A percentile compares a stretch with the other conserved stretches of the same genome.
These are phyloP conservation scores for Bembecia ichneumoniformis DNA, from an alignment of 2,888 invertebrate species.

Conservation along the genomic window DNA sequence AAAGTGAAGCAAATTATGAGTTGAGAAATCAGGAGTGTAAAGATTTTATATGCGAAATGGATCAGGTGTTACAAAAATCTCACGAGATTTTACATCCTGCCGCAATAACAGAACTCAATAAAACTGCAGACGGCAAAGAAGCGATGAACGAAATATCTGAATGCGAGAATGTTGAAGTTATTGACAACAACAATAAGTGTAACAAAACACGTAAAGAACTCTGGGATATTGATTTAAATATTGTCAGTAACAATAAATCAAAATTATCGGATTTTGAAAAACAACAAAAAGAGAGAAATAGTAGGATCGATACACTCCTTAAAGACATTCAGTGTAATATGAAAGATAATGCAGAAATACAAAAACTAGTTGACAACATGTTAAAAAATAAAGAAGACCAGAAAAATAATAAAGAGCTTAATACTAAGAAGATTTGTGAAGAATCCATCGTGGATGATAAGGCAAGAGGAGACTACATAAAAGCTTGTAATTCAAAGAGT, in stretches of 20 bases:
- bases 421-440: constrained; percentile 18
- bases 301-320: constrained; percentile 47
- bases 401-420: constrained; percentile 21
- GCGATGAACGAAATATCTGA: constrained; percentile 6
- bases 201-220: constrained; percentile 26
- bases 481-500: constrained; percentile 9
- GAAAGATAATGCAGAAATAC: constrained; percentile 59
- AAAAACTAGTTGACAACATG: constrained; percentile 48
- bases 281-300: constrained; percentile 36
- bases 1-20: constrained; percentile 46
- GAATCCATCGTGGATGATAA: constrained; percentile 24
- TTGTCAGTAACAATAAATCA: constrained; percentile 23
- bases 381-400: constrained; percentile 40
- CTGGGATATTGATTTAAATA: constrained; percentile 35
- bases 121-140: constrained; percentile 4
- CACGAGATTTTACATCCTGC: constrained; percentile 46
- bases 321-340: constrained; percentile 55
- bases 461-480: constrained; percentile 41
- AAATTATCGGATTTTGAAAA: constrained; percentile 28
- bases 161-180: constrained; percentile 6
- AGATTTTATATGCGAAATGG: constrained; percentile 54
- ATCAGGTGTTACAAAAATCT: constrained; percentile 49
- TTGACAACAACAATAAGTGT: constrained; percentile 7
- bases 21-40: constrained; percentile 48
- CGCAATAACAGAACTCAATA: background rate